Base-by-base conservation (phyloP, 2,113 vertebrate species). In the Myrmecobius fasciatus region DNA sequence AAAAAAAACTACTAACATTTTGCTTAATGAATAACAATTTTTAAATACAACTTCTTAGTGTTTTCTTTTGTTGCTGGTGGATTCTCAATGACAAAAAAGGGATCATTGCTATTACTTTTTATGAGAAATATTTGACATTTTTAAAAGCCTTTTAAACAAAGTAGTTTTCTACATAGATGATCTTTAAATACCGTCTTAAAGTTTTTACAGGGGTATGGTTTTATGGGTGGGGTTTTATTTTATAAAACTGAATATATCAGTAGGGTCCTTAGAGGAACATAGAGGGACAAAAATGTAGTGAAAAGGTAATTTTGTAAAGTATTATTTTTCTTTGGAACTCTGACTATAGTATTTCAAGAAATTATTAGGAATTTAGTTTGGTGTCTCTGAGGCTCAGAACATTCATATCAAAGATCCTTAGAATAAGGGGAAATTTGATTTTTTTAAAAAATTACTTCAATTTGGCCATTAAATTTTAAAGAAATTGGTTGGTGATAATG, bases 41-140 rank as follows among this genome's bases (percentile, higher is more conserved):
- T 43, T 2, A 83, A 83, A 83, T 83, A 83, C n/a, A 75, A 75
- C 60, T 75, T 94, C 43, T 54, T 60, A 48, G 53, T 10, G 20
- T 92, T 95, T 94, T 20, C 31, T 91, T 93, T 43, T 93, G 53
- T 95, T 49, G 52, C 89, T 89, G 48, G 75, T 46, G 92, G 9
- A 94, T 8, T 51, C 25, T 91, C 28, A 28, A 91, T 92, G 90
- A 60, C 52, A 67, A 93, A 91, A 47, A 95, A 11, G 6, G 67
- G 93, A 67, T 53, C 0, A n/a, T 51, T 8, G 0, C 46, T 89
- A 95, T 25, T 36, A 89, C 93, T 95, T 96, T 47, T 90, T 89
- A 96, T 43, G 91, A 95, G 49, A 95, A 90, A 91, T 92, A 95
- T 89, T 60, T 97, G 6, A 92, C 25, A 47, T 91, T 96, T 90